Base-by-base conservation (phyloP, 2,797 vertebrate genomes). In the Champsocephalus esox region DNA sequence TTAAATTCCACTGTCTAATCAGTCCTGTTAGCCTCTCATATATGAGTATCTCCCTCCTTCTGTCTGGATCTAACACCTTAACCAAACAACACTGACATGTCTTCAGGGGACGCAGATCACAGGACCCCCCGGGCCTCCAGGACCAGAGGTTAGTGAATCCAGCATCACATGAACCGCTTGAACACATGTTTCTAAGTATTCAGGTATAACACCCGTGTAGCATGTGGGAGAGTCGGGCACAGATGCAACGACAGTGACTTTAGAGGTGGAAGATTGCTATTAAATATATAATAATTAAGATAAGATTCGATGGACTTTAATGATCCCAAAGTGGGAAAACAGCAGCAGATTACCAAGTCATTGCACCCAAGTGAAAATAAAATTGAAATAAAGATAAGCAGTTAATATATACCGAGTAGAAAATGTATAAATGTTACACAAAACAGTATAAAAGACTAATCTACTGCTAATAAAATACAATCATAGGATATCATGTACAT, bases 121-220 rank as follows among this genome's bases (percentile, higher is more conserved):
- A 51, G 95, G 95, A 90, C 80, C 95, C 2, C 57, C 85, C 11
- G 95, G 95, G n/a, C 89, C 80, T 19, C 74, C 87, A 49, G 95
- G 95, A 80, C 88, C 91, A 34, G 88, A 89, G 92, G 95, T 95
- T 3, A 84, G 93, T 77, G 1, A 12, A 3, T 46, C 69, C 64
- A 17, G 9, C 45, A 43, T 17, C 7, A 56, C 4, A 43, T 73
- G 3, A 51, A 34, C 43, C 21, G 48, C 68, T 38, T n/a, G 77
- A 73, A 81, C 61, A 72, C 16, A 56, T 46, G 77, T 76, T 50
- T 7, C 50, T 62, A 0, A 19, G 12, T 63, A 5, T 61, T 59
- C 5, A 66, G 12, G 5, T 58, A 17, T 41, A 17, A 44, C 65
- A 55, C 3, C 11, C 3, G 12, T 66, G 50, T 46, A 63, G 10